Evolutionary conservation across 2,888 invertebrate species (phyloP), one percentile per base, ranked within the genome.

Genomic region (Masnerella sp.): DNA sequence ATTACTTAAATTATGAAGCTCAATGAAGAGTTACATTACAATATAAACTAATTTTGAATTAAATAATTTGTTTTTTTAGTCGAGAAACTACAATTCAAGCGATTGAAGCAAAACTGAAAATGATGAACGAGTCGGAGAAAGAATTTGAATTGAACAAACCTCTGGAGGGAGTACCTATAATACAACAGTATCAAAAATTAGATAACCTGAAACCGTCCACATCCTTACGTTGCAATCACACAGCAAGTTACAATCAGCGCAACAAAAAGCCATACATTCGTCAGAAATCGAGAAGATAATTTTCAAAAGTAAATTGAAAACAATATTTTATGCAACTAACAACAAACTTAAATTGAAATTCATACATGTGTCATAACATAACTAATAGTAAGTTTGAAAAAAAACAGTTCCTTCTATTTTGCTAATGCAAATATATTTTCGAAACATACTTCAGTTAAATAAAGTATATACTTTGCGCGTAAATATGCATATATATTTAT

Each of bases 21-120:
- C n/a, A n/a, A n/a, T n/a, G n/a, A n/a, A n/a, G 25, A 25, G 25
- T 25, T 4, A 25, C 25, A 25, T n/a, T n/a, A n/a, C n/a, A n/a
- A n/a, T n/a, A n/a, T n/a, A n/a, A n/a, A n/a, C n/a, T n/a, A n/a
- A n/a, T n/a, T n/a, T n/a, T n/a, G n/a, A n/a, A n/a, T n/a, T n/a
- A n/a, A n/a, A n/a, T n/a, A n/a, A n/a, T n/a, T n/a, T n/a, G n/a
- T n/a, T n/a, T 54, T 81, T 79, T 20, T 1, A 95, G 95, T 84
- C 92, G 93, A 80, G 91, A 93, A 82, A 92, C 93, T 5, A 94
- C 95, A 59, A 96, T 96, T 77, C 94, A 94, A 83, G 95, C 95
- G 0, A 96, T 96, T 69, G 96, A 96, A 85, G 94, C 95, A 0
- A 96, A 96, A 87, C 88, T 96, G 0, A 95, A 94, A 82, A 88